These are phyloP conservation scores for Rapana venosa DNA, from an alignment of 2,888 invertebrate genomes.

Conservation along the genomic window DNA sequence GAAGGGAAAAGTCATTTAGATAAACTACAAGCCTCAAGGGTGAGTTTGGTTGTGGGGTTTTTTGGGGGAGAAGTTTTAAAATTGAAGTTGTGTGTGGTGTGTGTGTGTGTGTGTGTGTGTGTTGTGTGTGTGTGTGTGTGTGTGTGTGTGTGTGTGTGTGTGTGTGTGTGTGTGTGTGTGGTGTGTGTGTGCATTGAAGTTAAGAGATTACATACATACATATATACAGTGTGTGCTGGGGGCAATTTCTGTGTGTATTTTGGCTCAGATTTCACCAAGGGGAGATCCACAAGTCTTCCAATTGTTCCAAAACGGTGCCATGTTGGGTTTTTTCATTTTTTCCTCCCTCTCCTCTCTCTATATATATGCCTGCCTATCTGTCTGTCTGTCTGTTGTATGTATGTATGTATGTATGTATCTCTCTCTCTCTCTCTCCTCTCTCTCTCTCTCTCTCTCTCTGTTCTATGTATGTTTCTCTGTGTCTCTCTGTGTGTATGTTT, in stretches of 20 bases:
- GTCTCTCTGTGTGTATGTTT: too few relatives aligned
- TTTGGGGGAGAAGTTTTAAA: not conserved
- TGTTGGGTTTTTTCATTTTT: not conserved
- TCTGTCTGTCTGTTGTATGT: too few relatives aligned
- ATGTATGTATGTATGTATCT: too few relatives aligned
- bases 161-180: too few relatives aligned
- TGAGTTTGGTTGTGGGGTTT: not conserved
- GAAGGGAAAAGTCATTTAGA: constrained; percentile 23
- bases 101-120: too few relatives aligned
- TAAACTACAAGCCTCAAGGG: not conserved
- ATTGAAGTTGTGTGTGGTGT: too few relatives aligned
- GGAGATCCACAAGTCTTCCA: not conserved
- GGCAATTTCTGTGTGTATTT: not conserved
- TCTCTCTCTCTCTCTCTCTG: not conserved
- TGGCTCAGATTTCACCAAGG: not conserved
- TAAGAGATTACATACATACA: not conserved
- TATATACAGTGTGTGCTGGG: not conserved
- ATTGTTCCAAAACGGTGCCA: not conserved
- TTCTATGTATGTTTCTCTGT: too few relatives aligned
- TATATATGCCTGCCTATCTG: too few relatives aligned
- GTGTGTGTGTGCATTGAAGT: constrained; percentile 1
- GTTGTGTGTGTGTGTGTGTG: too few relatives aligned
- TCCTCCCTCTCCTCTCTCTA: not conserved
- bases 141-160: too few relatives aligned
- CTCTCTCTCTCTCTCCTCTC: not conserved